Evolutionary conservation across 2,113 vertebrate genomes (phyloP), one percentile per base, ranked within the genome.

Genomic region (Galeopterus variegatus): DNA sequence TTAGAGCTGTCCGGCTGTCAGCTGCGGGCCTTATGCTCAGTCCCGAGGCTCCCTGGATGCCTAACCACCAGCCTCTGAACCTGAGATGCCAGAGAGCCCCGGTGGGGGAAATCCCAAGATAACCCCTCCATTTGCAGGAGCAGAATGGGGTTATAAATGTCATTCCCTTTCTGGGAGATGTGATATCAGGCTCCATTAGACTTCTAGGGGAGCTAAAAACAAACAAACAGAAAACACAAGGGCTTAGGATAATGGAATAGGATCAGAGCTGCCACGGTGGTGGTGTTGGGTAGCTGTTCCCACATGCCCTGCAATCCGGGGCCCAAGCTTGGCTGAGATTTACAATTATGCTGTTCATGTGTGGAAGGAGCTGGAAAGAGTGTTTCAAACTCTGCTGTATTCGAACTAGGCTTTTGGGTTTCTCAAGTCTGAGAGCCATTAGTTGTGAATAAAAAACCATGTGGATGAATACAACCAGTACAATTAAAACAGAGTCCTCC

Each of bases 1-100:
- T 98, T 98, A 98, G 92, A 96, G 50, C 94, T 98, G 93, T 97
- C 98, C 93, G 90, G 96, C 90, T 92, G 52, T 94, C 86, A 94
- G 11, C 54, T 2, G 0, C 36, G 52, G 48, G 64, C 31, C 94
- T 82, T 6, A 18, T 0, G 48, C 54, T 95, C 62, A 48, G 33
- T 73, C 28, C 26, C 23, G 89, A 85, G 69, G 62, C 21, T 73
- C 82, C 19, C 86, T 36, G 50, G 48, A 52, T 91, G 79, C 62
- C 33, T n/a, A 79, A 48, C 36, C 52, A 3, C 60, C 60, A 67
- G 45, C 23, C 54, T 41, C 50, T 48, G 77, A 13, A 60, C 88
- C 80, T 72, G 45, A 92, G 60, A 80, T 65, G 36, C 54, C 50
- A 26, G 33, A 31, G 18, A 31, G 56, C 0, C 1, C n/a, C 11